Base-by-base conservation (phyloP, 1,140 invertebrate genomes). In the Eupristina koningsbergeri region DNA sequence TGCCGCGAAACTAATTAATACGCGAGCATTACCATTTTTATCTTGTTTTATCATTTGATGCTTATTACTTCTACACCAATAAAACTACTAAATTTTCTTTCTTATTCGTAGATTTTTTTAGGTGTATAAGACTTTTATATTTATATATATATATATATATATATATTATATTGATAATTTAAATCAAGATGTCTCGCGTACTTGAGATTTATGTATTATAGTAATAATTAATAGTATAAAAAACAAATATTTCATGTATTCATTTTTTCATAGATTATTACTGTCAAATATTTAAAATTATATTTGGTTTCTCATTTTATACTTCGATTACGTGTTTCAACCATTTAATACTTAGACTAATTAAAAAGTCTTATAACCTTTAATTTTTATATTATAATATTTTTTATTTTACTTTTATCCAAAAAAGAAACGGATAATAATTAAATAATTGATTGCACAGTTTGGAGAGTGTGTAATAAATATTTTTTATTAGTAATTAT, bases 401-500 rank as follows among this genome's bases (percentile, higher is more conserved):
- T 53, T 15, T 15, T n/a, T n/a, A n/a, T n/a, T n/a, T n/a, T n/a
- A n/a, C n/a, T n/a, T n/a, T n/a, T n/a, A n/a, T n/a, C n/a, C n/a
- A n/a, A n/a, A n/a, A n/a, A n/a, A n/a, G n/a, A n/a, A n/a, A n/a
- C n/a, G n/a, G n/a, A n/a, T n/a, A n/a, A n/a, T n/a, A n/a, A 69
- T 39, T 39, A 22, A 5, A 39, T 69, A 1, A 8, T 78, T 26
- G 36, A 0, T 15, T 19, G 45, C 36, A n/a, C 41, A 58, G 58
- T 64, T 77, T 76, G 81, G 31, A 71, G 75, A 45, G 47, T 71
- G 11, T 58, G 34, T 13, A 3, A 34, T 36, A 78, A 61, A 34
- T 69, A 74, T n/a, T 63, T 83, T 87, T 74, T 75, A 78, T 79
- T 82, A 87, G 77, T 87, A 84, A 89, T 85, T 81, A 86, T 77